Base-by-base conservation (phyloP, 2,113 vertebrate species). In the Bubalus kerabau region DNA sequence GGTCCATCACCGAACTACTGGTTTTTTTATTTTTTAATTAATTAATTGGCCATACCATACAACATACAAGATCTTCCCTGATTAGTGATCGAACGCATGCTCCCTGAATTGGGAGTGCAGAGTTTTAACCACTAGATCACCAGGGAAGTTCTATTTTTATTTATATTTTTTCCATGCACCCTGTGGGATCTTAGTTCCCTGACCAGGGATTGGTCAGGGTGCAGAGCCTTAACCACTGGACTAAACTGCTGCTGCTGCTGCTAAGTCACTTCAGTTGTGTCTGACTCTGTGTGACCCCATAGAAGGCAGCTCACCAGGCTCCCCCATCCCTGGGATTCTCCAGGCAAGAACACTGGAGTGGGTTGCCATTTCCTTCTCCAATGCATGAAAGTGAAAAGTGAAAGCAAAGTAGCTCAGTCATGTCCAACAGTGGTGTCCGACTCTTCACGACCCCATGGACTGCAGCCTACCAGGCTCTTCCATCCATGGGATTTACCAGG, bases 71-170 rank as follows among this genome's bases (percentile, higher is more conserved):
- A 76, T 43, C 36, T 21, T 26, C 71, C 36, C 23, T 76, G 71
- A 43, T 36, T 21, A 76, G 36, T 7, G 36, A 76, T 26, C 0
- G 0, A 76, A 26, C 3, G 0, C 36, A 26, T 0, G 12, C 23
- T 2, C 36, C 23, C 23, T 43, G 36, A 21, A 26, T 2, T 43
- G 71, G 23, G 23, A 43, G 12, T 14, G 1, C 36, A 43, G 71
- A 43, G 23, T 26, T 76, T 76, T 43, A 76, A 26, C 36, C 36
- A 26, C 71, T 74, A 74, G 71, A 74, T 43, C 21, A 24, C 23
- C 36, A 26, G 36, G 23, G 23, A 76, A 76, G 36, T 43, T 13
- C 71, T 43, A 26, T 76, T 76, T 76, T 46, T 76, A 26, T 78
- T 28, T 78, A 26, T 46, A 43, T 76, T 76, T 46, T 78, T 7